Percentiles rank a stretch among this genome's conserved stretches.
Conservation (phyloP, 2,888 invertebrate species). For the Cartodere bifasciata region DNA sequence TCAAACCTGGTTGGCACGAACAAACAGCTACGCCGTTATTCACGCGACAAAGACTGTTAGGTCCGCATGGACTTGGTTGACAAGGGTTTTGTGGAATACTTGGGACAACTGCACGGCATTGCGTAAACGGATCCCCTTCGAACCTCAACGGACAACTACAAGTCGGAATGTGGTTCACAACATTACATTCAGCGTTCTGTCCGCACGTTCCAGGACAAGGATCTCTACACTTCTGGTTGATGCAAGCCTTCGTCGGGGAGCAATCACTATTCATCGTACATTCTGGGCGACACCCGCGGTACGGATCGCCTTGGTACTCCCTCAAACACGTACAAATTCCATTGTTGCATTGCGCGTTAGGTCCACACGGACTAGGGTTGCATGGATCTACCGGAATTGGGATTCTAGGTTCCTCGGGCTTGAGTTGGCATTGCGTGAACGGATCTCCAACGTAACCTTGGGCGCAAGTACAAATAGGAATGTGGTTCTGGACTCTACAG, state of each 20-base stretch:
- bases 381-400: conserved; percentile 47
- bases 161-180: conserved; percentile 70
- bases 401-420: conserved; percentile 7
- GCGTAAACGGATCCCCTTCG: conserved; percentile 66
- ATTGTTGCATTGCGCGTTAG: conserved; percentile 59
- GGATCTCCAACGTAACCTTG: conserved; percentile 53
- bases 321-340: conserved; percentile 61
- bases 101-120: conserved; percentile 31
- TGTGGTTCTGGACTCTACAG: conserved; percentile 56
- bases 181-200: conserved; percentile 64
- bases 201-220: conserved; percentile 73
- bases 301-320: conserved; percentile 60
- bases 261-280: conserved; percentile 74
- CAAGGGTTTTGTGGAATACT: conserved; percentile 46
- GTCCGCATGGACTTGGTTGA: conserved; percentile 58
- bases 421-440: conserved; percentile 44
- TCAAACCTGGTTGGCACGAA: conserved; percentile 57
- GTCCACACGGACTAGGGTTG: conserved; percentile 63
- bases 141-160: conserved; percentile 61
- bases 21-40: conserved; percentile 45
- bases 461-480: conserved; percentile 52
- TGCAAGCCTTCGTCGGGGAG: conserved; percentile 59
- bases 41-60: conserved; percentile 51
- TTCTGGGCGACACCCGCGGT: conserved; percentile 65
- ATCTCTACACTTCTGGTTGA: conserved; percentile 63